Evolutionary conservation across 2,113 vertebrate species (phyloP).

Genomic region (Neolamprologus devosi): DNA sequence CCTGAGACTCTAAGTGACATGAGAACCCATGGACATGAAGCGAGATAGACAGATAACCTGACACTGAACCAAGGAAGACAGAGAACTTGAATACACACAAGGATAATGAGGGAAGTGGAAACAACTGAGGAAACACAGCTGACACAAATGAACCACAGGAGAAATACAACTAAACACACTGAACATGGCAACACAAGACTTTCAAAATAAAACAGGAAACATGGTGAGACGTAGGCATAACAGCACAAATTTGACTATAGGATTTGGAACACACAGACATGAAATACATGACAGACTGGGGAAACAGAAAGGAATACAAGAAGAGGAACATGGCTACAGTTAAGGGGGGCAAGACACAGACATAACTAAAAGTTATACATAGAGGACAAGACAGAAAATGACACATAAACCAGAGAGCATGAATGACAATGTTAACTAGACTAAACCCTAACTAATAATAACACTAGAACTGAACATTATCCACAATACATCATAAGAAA

Average conservation of each 20-base stretch:
- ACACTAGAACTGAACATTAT: not conserved
- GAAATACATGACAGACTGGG: not conserved
- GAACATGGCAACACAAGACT: not conserved
- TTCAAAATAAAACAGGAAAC: not conserved
- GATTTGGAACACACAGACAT: not conserved
- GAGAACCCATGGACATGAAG: not conserved
- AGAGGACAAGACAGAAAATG: not conserved
- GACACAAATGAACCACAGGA: not conserved
- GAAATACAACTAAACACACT: not conserved
- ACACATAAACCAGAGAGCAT: not conserved
- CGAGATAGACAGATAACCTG: not conserved
- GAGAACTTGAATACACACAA: not conserved
- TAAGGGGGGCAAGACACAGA: not conserved
- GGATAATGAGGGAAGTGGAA: not conserved
- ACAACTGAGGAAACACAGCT: fast-evolving
- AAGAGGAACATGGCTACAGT: not conserved
- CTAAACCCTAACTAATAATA: not conserved
- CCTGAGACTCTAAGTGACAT: not conserved
- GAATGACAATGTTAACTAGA: not conserved
- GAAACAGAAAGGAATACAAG: not conserved
- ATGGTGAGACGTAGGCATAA: not conserved
- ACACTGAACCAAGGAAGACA: not conserved
- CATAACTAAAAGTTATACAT: not conserved
- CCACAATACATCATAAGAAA: not conserved
- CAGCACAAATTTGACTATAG: not conserved